Evolutionary conservation across 53 echinoderm and acorn worm species (phyloP).

Genomic region (Echinometra lucunter): DNA sequence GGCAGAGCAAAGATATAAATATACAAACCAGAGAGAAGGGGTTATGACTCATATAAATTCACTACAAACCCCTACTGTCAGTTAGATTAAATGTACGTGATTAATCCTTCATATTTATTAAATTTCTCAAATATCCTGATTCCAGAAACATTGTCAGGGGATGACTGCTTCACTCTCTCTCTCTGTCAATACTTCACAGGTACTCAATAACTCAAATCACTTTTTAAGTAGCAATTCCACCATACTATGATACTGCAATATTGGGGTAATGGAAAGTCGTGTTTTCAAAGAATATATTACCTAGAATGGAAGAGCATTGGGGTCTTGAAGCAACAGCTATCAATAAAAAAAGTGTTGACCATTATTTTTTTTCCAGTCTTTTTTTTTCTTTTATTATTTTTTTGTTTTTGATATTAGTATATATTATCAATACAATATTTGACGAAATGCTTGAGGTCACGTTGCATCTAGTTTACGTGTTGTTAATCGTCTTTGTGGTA

Average conservation of each 20-base stretch:
- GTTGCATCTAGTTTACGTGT: conserved; percentile 9
- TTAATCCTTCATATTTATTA: neutral
- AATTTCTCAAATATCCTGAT: neutral
- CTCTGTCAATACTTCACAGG: neutral
- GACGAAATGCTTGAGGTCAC: conserved; percentile 3
- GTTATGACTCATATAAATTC: neutral
- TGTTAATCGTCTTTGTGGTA: conserved; percentile 60
- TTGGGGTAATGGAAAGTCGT: neutral
- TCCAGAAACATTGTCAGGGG: neutral
- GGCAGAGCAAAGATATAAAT: neutral
- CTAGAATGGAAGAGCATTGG: neutral
- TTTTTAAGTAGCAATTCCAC: neutral
- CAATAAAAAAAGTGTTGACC: conserved; percentile 25
- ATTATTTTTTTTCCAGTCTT: neutral
- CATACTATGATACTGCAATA: neutral
- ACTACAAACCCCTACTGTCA: neutral
- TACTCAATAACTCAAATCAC: neutral
- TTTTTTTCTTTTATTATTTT: conserved; percentile 18
- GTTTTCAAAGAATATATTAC: neutral
- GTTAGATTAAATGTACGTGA: neutral
- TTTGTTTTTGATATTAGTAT: neutral
- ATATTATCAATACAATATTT: conserved; percentile 39
- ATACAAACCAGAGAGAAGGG: neutral
- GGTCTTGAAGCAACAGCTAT: neutral
- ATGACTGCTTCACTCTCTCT: neutral